Percentiles rank a stretch among this genome's conserved stretches.
Conservation (phyloP, 2,888 invertebrate species). For the Caenorhabditis sp. region DNA sequence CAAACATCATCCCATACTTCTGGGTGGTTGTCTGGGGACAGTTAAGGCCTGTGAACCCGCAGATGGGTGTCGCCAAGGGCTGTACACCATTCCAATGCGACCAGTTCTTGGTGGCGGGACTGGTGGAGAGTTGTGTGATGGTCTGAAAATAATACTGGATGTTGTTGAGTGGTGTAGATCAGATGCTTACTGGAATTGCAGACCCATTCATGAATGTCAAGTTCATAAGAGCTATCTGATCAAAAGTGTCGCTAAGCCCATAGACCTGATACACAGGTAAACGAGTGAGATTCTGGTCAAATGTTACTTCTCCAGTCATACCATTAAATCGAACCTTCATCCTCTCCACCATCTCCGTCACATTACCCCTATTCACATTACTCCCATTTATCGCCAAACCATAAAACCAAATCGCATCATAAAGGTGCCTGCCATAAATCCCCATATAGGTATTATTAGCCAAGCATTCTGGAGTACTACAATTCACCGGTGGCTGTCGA, state of each 20-base stretch:
- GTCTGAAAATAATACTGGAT: too few species aligned
- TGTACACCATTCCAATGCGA: conserved; percentile 19
- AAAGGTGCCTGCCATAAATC: conserved; percentile 50
- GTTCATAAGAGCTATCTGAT: conserved; percentile 31
- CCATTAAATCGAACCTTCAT: conserved; percentile 1
- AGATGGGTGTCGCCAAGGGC: conserved; percentile 38
- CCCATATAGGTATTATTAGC: conserved; percentile 22
- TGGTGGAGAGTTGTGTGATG: too few species aligned
- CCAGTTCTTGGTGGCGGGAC: too few species aligned
- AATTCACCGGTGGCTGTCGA: conserved; percentile 21
- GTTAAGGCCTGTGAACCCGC: conserved; percentile 42
- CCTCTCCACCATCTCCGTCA: conserved; percentile 21
- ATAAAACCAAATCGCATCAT: conserved; percentile 60
- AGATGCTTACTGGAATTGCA: conserved; percentile 12
- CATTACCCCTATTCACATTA: neutral
- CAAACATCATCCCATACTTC: conserved; percentile 30
- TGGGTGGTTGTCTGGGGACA: conserved; percentile 42
- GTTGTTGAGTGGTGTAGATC: too few species aligned
- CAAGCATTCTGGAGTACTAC: conserved; percentile 13
- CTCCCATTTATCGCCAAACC: conserved; percentile 23
- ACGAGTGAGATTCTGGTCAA: conserved; percentile 27
- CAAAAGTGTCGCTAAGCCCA: conserved; percentile 21
- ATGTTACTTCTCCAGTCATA: conserved; percentile 37
- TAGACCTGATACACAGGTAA: conserved; percentile 41
- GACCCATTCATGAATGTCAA: conserved; percentile 23